Percentiles rank a stretch among this genome's conserved stretches.
phyloP scores from a whole-genome alignment of 2,113 vertebrate species.

The Fulica atra region DNA sequence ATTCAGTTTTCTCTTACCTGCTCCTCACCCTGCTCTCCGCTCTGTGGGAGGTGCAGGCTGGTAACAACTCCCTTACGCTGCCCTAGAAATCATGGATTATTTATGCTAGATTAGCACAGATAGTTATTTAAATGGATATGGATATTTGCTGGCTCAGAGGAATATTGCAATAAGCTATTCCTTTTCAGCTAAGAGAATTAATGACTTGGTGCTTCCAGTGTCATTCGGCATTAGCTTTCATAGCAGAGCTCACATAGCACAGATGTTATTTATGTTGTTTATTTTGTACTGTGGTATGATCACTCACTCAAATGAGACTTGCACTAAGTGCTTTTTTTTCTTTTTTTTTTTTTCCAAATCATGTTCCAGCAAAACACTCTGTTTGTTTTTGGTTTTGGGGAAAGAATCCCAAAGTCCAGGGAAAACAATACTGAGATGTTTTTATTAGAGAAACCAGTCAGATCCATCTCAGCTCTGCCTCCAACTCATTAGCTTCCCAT shows the following conservation, averaged over 20 bases:
- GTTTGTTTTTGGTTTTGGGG: conserved; percentile 19
- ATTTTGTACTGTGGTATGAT: conserved; percentile 17
- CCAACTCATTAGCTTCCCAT: background rate
- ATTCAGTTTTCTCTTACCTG: background rate
- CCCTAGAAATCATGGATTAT: background rate
- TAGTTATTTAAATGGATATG: background rate
- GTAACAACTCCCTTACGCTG: background rate
- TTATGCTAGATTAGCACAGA: background rate
- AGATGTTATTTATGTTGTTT: conserved; percentile 40
- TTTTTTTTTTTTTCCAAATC: background rate
- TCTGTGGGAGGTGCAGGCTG: background rate
- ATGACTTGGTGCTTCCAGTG: background rate
- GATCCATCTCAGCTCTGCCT: background rate
- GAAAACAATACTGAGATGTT: background rate
- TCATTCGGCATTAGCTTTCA: background rate
- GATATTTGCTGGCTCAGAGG: background rate
- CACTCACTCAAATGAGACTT: conserved; percentile 12
- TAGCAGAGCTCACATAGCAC: background rate
- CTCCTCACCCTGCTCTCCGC: background rate
- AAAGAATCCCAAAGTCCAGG: conserved; percentile 7
- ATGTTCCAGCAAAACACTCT: background rate
- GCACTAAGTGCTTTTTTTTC: background rate
- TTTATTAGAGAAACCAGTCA: background rate
- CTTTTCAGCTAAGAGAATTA: background rate
- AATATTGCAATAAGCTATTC: background rate